Percentiles rank a stretch among this genome's conserved stretches.
phyloP scores from a whole-genome alignment of 2,888 invertebrate genomes.

The Fragum whitleyi region DNA sequence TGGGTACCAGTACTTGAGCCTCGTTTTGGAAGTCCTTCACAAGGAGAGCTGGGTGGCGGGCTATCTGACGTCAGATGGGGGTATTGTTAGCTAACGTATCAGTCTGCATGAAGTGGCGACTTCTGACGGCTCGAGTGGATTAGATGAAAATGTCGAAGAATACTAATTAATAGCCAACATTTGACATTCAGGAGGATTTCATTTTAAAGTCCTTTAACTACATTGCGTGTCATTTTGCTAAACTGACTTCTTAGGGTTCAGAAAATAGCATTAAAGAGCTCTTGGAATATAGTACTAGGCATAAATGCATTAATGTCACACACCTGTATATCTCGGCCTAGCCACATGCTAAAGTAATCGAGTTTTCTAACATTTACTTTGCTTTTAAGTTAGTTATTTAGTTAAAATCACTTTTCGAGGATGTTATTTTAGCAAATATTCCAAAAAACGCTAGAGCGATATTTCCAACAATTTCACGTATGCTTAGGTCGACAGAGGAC shows the following conservation, averaged over 20 bases:
- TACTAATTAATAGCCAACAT: conserved; percentile 7
- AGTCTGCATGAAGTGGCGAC: conserved; percentile 20
- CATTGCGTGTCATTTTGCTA: background rate
- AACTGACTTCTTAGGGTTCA: background rate
- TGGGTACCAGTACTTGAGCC: conserved; percentile 30
- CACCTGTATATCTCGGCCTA: no score
- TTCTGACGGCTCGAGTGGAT: conserved; percentile 28
- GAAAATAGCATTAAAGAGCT: no score
- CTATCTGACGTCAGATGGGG: conserved; percentile 15
- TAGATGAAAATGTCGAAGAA: conserved; percentile 14
- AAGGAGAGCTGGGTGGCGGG: conserved; percentile 14
- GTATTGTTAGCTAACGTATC: conserved; percentile 29
- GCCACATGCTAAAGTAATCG: no score
- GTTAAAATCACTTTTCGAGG: no score
- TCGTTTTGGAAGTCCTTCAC: conserved; percentile 15
- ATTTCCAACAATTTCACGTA: no score
- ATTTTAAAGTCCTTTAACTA: background rate
- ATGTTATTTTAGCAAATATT: no score
- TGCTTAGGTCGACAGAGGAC: no score
- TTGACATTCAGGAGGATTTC: conserved; percentile 10
- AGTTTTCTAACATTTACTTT: no score
- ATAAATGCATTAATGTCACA: no score
- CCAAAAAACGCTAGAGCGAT: no score
- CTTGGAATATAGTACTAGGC: no score
- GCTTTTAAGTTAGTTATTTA: no score